A percentile compares a stretch with the other conserved stretches of the same genome.
phyloP scores from a whole-genome alignment of 2,797 vertebrate genomes.

The Malurus splendens region DNA sequence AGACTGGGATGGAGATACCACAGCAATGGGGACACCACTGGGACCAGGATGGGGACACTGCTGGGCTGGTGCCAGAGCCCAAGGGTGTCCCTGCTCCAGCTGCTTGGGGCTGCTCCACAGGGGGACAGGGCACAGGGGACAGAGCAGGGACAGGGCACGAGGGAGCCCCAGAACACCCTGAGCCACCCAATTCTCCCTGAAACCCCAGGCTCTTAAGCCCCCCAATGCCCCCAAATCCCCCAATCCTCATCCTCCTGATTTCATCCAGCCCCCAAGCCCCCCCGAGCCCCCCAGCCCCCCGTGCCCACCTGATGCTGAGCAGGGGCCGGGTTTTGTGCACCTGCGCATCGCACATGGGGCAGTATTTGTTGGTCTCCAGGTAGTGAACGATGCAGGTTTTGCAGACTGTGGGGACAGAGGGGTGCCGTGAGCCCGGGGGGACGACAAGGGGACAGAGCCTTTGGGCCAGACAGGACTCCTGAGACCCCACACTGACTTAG shows the following conservation, averaged over 20 bases:
- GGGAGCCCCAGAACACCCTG: no score
- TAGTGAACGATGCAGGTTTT: constrained; percentile 94
- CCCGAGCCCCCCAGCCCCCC: not conserved
- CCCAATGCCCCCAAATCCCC: no score
- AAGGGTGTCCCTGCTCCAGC: not conserved
- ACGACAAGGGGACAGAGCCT: not conserved
- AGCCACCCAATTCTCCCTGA: no score
- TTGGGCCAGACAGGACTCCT: fast-evolving
- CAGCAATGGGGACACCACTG: not conserved
- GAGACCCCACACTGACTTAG: not conserved
- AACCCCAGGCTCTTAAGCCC: no score
- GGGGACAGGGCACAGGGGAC: no score
- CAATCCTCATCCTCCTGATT: no score
- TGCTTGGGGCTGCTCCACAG: not conserved
- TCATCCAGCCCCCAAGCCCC: no score
- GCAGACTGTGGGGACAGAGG: constrained; percentile 76
- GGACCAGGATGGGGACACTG: not conserved
- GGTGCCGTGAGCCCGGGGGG: not conserved
- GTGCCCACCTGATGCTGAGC: constrained; percentile 85
- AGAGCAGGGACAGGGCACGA: fast-evolving
- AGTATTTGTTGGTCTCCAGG: constrained; percentile 93
- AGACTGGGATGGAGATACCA: not conserved
- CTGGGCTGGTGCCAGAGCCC: not conserved
- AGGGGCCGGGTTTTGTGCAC: constrained; percentile 92
- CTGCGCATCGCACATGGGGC: constrained; percentile 90